Conservation (phyloP, 2,888 invertebrate genomes). For the Drosophila meridionalis region DNA sequence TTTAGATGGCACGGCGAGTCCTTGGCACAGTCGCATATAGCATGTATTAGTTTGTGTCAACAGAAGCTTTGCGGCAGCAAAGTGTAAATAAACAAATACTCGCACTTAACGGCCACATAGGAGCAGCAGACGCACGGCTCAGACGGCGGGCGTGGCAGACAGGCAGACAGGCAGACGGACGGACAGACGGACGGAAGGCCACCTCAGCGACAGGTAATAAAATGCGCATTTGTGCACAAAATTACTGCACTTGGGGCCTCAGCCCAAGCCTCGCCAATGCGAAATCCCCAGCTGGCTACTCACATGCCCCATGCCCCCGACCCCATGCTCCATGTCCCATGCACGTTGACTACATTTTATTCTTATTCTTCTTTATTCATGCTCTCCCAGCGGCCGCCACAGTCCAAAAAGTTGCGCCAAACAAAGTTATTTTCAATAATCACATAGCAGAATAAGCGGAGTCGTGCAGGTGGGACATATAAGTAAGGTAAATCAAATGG, state of each 20-base stretch:
- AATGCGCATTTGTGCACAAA: constrained; percentile 77
- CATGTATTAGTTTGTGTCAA: constrained; percentile 51
- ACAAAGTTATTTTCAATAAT: constrained; percentile 75
- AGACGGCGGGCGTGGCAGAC: constrained; percentile 16
- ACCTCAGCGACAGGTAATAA: constrained; percentile 71
- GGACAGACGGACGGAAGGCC: not conserved
- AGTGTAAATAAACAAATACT: constrained; percentile 75
- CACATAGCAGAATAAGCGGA: constrained; percentile 12
- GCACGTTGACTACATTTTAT: constrained; percentile 14
- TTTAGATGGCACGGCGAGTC: constrained; percentile 14
- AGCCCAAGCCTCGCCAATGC: constrained; percentile 29
- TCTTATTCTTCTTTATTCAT: constrained; percentile 16
- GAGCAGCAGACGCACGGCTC: not conserved
- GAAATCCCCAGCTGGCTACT: constrained; percentile 41
- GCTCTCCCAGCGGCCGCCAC: constrained; percentile 36
- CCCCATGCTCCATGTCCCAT: constrained; percentile 9
- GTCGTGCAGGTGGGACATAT: not conserved
- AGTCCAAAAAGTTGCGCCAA: constrained; percentile 58
- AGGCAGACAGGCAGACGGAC: not conserved
- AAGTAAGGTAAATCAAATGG: not conserved
- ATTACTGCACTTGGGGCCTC: constrained; percentile 60
- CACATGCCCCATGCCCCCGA: constrained; percentile 19
- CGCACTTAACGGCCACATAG: constrained; percentile 42
- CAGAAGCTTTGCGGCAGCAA: constrained; percentile 49
- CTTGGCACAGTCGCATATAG: constrained; percentile 27